Percentiles rank a stretch among this genome's conserved stretches.
phyloP scores from a whole-genome alignment of 1,140 invertebrate genomes.

The Monomorium pharaonis region DNA sequence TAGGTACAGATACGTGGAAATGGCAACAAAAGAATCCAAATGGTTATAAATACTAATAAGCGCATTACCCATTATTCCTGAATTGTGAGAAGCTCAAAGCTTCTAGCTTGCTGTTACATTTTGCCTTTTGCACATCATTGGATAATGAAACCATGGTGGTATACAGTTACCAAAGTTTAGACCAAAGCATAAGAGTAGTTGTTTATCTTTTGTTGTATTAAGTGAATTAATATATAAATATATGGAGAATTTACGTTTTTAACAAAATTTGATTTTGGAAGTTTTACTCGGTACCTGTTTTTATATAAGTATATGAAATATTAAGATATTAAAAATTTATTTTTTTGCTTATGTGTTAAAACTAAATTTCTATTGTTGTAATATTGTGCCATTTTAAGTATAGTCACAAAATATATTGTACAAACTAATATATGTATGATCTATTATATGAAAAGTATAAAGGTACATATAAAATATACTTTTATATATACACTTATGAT shows the following conservation, averaged over 20 bases:
- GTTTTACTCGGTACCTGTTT: neutral
- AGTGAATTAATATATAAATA: neutral
- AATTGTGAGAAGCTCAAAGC: neutral
- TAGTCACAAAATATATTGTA: neutral
- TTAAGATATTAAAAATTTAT: neutral
- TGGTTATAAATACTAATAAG: conserved; percentile 86
- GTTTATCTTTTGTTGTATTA: conserved; percentile 46
- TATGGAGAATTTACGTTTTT: conserved; percentile 4
- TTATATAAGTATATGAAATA: neutral
- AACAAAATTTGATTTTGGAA: neutral
- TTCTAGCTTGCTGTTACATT: neutral
- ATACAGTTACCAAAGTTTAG: conserved; percentile 77
- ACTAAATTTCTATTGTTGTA: conserved; percentile 15
- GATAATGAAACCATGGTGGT: conserved; percentile 70
- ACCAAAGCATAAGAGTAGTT: conserved; percentile 68
- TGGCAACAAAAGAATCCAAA: conserved; percentile 96
- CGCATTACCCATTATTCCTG: neutral
- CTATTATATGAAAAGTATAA: neutral
- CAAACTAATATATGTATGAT: neutral
- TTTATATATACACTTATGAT: neutral
- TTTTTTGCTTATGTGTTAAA: neutral
- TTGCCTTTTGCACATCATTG: conserved; percentile 5
- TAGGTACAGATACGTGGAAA: conserved; percentile 93
- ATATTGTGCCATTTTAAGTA: conserved; percentile 6
- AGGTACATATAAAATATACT: neutral